Evolutionary conservation across 2,888 invertebrate species (phyloP).

Genomic region (Mellilla xanthometata): DNA sequence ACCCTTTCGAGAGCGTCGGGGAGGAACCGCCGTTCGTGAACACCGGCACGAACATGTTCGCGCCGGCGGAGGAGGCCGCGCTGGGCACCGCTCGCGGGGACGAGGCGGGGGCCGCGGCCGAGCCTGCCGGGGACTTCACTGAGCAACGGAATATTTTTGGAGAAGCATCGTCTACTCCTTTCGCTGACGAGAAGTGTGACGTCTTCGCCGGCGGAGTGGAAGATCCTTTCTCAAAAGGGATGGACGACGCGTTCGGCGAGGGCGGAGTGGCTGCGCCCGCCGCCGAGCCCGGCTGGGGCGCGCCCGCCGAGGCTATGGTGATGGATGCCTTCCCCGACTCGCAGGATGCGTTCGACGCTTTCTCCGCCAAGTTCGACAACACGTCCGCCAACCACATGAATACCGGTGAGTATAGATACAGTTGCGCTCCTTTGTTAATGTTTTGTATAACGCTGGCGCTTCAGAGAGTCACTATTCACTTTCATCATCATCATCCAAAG

Average conservation of each 20-base stretch:
- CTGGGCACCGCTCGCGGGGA: slow-evolving; percentile 34
- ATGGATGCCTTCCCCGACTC: slow-evolving; percentile 60
- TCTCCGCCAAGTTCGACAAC: slow-evolving; percentile 93
- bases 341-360: slow-evolving; percentile 89
- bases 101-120: slow-evolving; percentile 28
- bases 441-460: too few relatives aligned
- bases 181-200: slow-evolving; percentile 30
- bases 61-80: slow-evolving; percentile 40
- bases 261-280: slow-evolving; percentile 29
- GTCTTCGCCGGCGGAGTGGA: slow-evolving; percentile 23
- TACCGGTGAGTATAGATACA: slow-evolving; percentile 53
- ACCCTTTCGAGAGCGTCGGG: slow-evolving; percentile 60
- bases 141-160: slow-evolving; percentile 41
- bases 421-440: too few relatives aligned
- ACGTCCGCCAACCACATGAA: slow-evolving; percentile 72
- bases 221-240: slow-evolving; percentile 14
- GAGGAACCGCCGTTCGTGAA: slow-evolving; percentile 35
- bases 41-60: slow-evolving; percentile 43
- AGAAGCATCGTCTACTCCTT: slow-evolving; percentile 27
- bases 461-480: too few relatives aligned
- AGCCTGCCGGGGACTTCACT: slow-evolving; percentile 12
- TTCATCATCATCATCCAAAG: too few relatives aligned
- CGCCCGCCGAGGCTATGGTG: slow-evolving; percentile 48
- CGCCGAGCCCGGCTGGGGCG: slow-evolving; percentile 52
- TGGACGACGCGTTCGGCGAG: slow-evolving; percentile 31